Percentiles rank a stretch among this genome's conserved stretches.
Conservation (phyloP, 1,140 invertebrate species). For the Mizuhopecten yessoensis region DNA sequence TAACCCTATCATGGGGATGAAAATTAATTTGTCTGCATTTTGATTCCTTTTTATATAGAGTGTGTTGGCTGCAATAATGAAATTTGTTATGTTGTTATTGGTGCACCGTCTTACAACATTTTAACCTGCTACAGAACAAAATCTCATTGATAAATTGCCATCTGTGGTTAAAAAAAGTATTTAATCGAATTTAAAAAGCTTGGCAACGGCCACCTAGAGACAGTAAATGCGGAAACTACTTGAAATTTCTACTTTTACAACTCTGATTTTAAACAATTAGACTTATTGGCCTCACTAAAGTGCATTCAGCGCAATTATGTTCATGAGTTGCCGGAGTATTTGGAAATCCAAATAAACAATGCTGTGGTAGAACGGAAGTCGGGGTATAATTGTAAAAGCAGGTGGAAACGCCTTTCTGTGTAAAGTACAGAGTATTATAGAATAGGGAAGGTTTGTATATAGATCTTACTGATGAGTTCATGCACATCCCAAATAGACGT, state of each 20-base stretch:
- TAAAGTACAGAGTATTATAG: neutral
- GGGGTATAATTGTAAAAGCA: neutral
- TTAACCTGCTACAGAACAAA: neutral
- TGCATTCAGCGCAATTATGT: neutral
- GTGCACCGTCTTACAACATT: no score
- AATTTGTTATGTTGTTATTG: no score
- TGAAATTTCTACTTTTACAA: neutral
- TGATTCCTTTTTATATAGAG: neutral
- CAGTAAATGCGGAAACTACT: neutral
- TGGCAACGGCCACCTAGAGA: neutral
- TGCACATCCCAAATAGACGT: neutral
- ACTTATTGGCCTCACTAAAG: neutral
- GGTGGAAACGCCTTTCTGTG: neutral
- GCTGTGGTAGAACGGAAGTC: neutral
- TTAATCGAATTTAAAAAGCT: neutral
- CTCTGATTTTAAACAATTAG: neutral
- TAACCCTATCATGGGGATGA: neutral
- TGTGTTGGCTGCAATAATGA: neutral
- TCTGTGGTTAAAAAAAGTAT: neutral
- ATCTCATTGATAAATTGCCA: neutral
- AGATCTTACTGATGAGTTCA: no score
- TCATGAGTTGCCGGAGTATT: neutral
- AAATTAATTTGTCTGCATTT: conserved; percentile 12
- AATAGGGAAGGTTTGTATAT: neutral
- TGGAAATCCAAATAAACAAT: neutral